Percentiles rank a stretch among this genome's conserved stretches.
Evolutionary conservation across 2,113 vertebrate genomes (phyloP).

Genomic region (Falcunculus frontatus): DNA sequence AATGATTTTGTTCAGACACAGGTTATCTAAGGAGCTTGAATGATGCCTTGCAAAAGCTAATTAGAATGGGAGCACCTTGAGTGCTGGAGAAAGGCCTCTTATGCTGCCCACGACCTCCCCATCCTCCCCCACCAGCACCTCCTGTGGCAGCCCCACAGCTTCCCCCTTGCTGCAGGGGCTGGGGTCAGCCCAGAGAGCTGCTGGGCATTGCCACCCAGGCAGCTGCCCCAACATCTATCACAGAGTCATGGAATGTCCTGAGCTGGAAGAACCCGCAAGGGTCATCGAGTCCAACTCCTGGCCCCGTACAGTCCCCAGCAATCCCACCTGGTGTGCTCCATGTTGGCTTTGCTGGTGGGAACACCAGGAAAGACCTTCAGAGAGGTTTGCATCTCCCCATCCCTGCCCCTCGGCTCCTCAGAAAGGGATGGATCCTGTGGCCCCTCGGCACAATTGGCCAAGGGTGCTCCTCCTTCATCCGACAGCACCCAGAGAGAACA

Average conservation of each 20-base stretch:
- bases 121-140: neutral
- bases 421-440: neutral
- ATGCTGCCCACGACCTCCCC: neutral
- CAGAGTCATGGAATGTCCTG: neutral
- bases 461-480: neutral
- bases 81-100: neutral
- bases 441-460: neutral
- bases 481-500: neutral
- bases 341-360: neutral
- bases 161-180: neutral
- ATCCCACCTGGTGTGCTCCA: fast-evolving
- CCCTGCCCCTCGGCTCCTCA: neutral
- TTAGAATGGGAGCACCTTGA: neutral
- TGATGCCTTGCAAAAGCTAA: neutral
- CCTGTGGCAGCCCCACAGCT: neutral
- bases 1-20: neutral
- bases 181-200: neutral
- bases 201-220: neutral
- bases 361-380: neutral
- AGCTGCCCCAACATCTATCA: neutral
- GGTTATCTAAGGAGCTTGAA: neutral
- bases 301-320: neutral
- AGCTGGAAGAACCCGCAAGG: neutral
- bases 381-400: neutral
- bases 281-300: too few relatives aligned